Evolutionary conservation across 2,888 invertebrate genomes (phyloP), one percentile per base, ranked within the genome.

Genomic region (Zygothrica quintamaculata): DNA sequence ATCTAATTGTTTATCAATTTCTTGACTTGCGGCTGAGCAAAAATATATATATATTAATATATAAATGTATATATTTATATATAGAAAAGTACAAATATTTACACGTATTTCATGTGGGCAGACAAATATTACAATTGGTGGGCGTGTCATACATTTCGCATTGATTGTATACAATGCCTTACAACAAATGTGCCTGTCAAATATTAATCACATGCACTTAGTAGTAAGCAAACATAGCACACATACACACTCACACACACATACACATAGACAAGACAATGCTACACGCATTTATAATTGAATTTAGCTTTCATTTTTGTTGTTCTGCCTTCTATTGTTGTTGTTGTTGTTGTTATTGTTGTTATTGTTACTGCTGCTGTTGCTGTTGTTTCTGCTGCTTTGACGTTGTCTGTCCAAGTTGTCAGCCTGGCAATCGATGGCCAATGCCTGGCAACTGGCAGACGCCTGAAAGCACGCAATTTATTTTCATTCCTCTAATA

Each of bases 171-270:
- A 79, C 80, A 80, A 86, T 80, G 66, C 57, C 65, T 52, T 59
- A 84, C 70, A 86, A 86, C 84, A 84, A 80, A 80, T 86, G 84
- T 58, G 74, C 59, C 87, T 88, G 87, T 88, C 84, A 88, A 87
- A 87, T 82, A 87, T 87, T 88, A 87, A 88, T 85, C 88, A 84
- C 86, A 74, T 77, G 80, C 88, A 88, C 77, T 88, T 85, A 79
- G 67, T 72, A 68, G 57, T 34, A 44, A 58, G 57, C 46, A 53
- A 39, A 29, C 69, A 26, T 11, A 48, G 3, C 60, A 64, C 74
- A 61, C 39, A 66, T 29, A 39, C 42, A 61, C 34, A 53, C 6
- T 58, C 36, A 46, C 16, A 44, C 22, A 40, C 11, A 51, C 39
- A 56, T 53, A 43, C 55, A 66, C 39, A 29, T 39, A 61, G 26